Conservation (phyloP, 2,888 invertebrate genomes). For the Abrostola triplasia region DNA sequence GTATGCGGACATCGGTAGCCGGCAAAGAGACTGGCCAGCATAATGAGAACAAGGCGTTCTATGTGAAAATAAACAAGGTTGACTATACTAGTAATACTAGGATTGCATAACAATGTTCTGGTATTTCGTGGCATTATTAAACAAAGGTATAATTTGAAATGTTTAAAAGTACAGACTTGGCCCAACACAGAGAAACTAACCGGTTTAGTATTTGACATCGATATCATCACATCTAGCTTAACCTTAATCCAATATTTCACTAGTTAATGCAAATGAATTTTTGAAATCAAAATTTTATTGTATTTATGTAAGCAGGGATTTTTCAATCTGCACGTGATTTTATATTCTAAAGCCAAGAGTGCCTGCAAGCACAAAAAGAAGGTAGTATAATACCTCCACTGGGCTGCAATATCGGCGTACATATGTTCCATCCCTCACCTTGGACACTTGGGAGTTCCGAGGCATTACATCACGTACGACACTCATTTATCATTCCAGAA, state of each 20-base stretch:
- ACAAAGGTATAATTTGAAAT: background rate
- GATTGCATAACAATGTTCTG: conserved; percentile 4
- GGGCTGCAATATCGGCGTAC: conserved; percentile 51
- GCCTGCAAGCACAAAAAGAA: conserved; percentile 37
- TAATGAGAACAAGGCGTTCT: conserved; percentile 17
- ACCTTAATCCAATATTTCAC: too few relatives aligned
- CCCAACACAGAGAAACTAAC: too few relatives aligned
- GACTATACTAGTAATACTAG: background rate
- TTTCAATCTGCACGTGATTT: conserved; percentile 17
- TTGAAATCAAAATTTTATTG: too few relatives aligned
- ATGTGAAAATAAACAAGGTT: conserved; percentile 7
- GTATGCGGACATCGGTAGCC: conserved; percentile 36
- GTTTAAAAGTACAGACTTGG: too few relatives aligned
- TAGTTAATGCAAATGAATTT: too few relatives aligned
- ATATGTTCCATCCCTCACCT: conserved; percentile 52
- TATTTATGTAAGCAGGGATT: conserved; percentile 10
- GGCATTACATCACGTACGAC: conserved; percentile 71
- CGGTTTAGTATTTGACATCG: too few relatives aligned
- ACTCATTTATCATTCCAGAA: conserved; percentile 77
- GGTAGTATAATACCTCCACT: conserved; percentile 21
- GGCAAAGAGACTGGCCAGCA: conserved; percentile 20
- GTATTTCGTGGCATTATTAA: background rate
- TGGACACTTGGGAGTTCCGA: conserved; percentile 63
- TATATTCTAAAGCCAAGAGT: conserved; percentile 26
- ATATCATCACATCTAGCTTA: too few relatives aligned